A percentile compares a stretch with the other conserved stretches of the same genome.
Conservation (phyloP, 2,113 vertebrate species). For the Ascaphus truei region DNA sequence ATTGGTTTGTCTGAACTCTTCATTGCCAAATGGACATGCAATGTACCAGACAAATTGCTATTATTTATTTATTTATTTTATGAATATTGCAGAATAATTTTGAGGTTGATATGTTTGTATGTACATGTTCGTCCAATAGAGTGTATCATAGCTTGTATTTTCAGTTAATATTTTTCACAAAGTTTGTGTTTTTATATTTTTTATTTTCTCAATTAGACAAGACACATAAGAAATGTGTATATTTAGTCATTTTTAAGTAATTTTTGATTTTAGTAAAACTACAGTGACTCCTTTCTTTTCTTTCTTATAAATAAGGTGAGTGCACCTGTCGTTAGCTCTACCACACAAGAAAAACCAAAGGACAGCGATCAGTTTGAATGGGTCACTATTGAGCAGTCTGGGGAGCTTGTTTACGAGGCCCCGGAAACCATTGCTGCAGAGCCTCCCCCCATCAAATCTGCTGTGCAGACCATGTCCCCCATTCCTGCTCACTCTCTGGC, state of each 20-base stretch:
- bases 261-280: neutral
- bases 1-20: too few relatives aligned
- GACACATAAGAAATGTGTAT: too few relatives aligned
- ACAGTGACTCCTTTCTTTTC: neutral
- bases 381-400: conserved; percentile 97
- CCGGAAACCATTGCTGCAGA: conserved; percentile 91
- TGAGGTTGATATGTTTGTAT: too few relatives aligned
- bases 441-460: conserved; percentile 88
- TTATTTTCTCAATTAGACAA: too few relatives aligned
- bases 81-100: too few relatives aligned
- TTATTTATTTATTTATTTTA: too few relatives aligned
- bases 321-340: conserved; percentile 84
- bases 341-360: conserved; percentile 92
- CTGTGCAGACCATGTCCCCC: conserved; percentile 94
- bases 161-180: neutral
- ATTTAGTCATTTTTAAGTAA: too few relatives aligned
- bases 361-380: conserved; percentile 98
- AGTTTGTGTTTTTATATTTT: too few relatives aligned
- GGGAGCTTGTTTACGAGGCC: conserved; percentile 93
- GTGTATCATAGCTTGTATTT: too few relatives aligned
- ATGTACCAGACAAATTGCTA: too few relatives aligned
- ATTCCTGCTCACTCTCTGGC: conserved; percentile 96
- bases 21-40: too few relatives aligned
- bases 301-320: conserved; percentile 74
- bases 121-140: too few relatives aligned